Conservation (phyloP, 2,888 invertebrate species). For the Sinohyriopsis cumingii region DNA sequence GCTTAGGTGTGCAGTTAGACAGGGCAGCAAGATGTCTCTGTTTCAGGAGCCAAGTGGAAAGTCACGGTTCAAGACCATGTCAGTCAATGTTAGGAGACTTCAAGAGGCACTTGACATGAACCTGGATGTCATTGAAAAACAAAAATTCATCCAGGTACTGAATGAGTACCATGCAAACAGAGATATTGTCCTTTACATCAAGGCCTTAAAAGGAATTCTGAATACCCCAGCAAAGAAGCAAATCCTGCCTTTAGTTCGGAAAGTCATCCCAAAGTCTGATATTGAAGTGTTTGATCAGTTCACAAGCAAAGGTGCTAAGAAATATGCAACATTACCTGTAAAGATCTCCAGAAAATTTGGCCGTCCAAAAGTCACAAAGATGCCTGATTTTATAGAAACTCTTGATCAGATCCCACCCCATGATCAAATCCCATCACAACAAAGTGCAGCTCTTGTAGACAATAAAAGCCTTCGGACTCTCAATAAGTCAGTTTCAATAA, state of each 20-base stretch:
- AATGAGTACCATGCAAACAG: conserved; percentile 55
- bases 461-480: no score
- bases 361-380: conserved; percentile 4
- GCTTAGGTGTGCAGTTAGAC: background rate
- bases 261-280: conserved; percentile 57
- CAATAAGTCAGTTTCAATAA: conserved; percentile 4
- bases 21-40: conserved; percentile 4
- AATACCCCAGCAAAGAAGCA: conserved; percentile 63
- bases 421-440: background rate
- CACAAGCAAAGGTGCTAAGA: conserved; percentile 25
- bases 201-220: conserved; percentile 52
- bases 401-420: background rate
- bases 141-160: conserved; percentile 56
- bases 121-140: conserved; percentile 55
- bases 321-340: conserved; percentile 45
- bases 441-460: background rate
- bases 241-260: conserved; percentile 52
- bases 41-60: conserved; percentile 1
- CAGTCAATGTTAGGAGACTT: conserved; percentile 53
- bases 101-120: conserved; percentile 60
- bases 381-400: conserved; percentile 5
- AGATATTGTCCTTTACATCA: conserved; percentile 58
- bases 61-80: conserved; percentile 34
- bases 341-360: conserved; percentile 22
- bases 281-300: conserved; percentile 52